Evolutionary conservation across 2,888 invertebrate genomes (phyloP).

Genomic region (Dastarcus helophoroides): DNA sequence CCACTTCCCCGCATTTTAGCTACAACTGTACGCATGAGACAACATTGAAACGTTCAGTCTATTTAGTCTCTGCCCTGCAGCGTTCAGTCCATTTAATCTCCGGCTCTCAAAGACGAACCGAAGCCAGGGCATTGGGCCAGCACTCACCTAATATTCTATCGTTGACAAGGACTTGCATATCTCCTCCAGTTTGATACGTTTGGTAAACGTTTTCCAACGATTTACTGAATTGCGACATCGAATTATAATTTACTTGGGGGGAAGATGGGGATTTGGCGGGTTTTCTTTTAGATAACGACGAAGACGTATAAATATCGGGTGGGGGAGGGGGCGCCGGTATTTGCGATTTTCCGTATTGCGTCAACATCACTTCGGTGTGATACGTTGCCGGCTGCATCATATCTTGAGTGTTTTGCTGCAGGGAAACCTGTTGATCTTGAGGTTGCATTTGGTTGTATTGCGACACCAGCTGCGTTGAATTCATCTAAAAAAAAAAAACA

Average conservation of each 20-base stretch:
- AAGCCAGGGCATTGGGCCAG: too few relatives aligned
- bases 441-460: constrained; percentile 1
- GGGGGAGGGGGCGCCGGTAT: background rate
- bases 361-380: background rate
- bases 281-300: background rate
- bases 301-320: background rate
- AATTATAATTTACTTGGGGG: constrained; percentile 1
- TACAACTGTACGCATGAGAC: too few relatives aligned
- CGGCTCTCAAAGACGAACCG: too few relatives aligned
- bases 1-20: too few relatives aligned
- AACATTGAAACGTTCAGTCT: too few relatives aligned
- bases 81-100: too few relatives aligned
- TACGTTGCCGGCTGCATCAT: background rate
- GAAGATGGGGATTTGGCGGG: background rate
- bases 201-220: background rate
- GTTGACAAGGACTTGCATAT: too few relatives aligned
- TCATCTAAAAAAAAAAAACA: too few relatives aligned
- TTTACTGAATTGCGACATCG: background rate
- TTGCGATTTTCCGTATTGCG: background rate
- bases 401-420: too few relatives aligned
- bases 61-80: too few relatives aligned
- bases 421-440: too few relatives aligned
- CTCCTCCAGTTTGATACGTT: background rate
- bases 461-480: background rate
- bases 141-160: too few relatives aligned